Base-by-base conservation (phyloP, 1,140 invertebrate genomes). In the Hormaphis cornu region DNA sequence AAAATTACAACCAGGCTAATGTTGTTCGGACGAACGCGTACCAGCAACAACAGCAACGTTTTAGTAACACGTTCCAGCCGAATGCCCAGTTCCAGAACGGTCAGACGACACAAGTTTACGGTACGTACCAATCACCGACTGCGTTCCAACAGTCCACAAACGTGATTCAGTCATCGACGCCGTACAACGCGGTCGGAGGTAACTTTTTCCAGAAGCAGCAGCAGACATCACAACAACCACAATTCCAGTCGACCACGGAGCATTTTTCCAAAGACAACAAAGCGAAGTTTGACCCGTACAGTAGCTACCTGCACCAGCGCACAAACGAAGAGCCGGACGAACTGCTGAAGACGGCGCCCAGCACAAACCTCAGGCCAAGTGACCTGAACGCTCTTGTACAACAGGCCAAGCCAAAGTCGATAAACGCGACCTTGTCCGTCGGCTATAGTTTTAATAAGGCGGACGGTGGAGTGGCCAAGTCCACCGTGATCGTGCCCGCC, bases 81-180 rank as follows among this genome's bases (percentile, higher is more conserved):
- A n/a, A 28, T 1, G 22, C 20, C 3, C 46, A 48, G 46, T 46
- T 28, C 22, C 42, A 61, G 14, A 44, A 9, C 18, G 58, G 20
- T 26, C 18, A 22, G 16, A 46, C 59, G 1, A 33, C 59, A 0
- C 40, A 58, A 61, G 46, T 30, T 7, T 59, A 42, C 22, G 76
- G 48, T 42, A 77, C 71, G 7, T 76, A 76, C 66, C 76, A 78
- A 22, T 72, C 75, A 14, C 70, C 75, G 9, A 80, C 74, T n/a
- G 76, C 75, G 0, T 79, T 78, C 1, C 52, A 71, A 0, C 77
- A 71, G 28, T 61, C 77, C 0, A 73, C 72, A 5, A 40, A 40
- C 22, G 54, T 16, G 14, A 48, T 66, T 44, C 61, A 66, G 28
- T 30, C 61, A 6, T 50, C 61, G 2, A 66, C 61, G 14, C 44